Evolutionary conservation across 2,113 vertebrate genomes (phyloP).

Genomic region (Sylvicapra grimmia): DNA sequence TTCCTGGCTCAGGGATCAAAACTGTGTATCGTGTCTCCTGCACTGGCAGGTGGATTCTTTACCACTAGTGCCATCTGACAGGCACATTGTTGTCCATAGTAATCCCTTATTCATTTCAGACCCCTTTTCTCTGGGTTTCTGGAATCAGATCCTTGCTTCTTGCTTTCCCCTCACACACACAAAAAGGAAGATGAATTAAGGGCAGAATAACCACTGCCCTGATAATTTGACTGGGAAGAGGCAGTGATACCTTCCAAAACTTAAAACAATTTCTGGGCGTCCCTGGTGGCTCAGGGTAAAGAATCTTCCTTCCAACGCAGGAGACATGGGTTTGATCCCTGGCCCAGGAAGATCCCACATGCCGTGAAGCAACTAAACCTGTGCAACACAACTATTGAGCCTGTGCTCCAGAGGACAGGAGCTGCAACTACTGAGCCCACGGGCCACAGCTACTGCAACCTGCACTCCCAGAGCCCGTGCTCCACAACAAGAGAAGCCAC

Average conservation of each 20-base stretch:
- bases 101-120: background rate
- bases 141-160: background rate
- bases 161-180: background rate
- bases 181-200: background rate
- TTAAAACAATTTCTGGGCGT: background rate
- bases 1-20: background rate
- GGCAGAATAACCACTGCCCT: background rate
- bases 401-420: background rate
- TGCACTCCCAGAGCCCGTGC: background rate
- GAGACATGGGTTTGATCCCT: accelerated
- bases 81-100: background rate
- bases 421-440: background rate
- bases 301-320: background rate
- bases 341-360: background rate
- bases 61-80: background rate
- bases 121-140: background rate
- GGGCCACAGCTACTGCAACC: background rate
- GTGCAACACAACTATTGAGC: background rate
- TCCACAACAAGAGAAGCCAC: background rate
- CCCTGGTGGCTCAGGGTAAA: background rate
- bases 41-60: background rate
- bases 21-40: background rate
- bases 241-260: background rate
- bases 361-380: background rate
- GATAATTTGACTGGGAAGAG: background rate